Evolutionary conservation across 1,140 invertebrate genomes (phyloP), one percentile per base, ranked within the genome.

Genomic region (Antheraea mylitta): DNA sequence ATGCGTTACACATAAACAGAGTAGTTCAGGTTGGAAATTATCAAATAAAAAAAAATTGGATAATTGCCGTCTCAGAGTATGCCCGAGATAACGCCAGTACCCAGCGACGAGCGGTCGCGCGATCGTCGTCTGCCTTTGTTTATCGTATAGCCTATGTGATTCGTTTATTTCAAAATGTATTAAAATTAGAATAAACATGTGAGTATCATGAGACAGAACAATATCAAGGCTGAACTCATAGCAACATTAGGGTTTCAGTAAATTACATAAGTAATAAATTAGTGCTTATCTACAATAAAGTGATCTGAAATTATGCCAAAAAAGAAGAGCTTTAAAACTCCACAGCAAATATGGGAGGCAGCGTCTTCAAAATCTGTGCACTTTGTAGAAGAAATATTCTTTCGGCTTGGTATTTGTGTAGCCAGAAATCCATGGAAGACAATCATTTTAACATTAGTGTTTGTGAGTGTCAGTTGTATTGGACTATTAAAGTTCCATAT

Each of bases 401-500:
- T 83, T 75, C 92, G 86, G 19, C 90, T 94, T 65, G 94, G 94
- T 69, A 76, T 92, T 6, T 53, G 78, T 45, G 85, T 94, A 30
- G 94, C 91, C 16, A 86, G 69, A 69, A 73, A 93, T 72, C 95
- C 95, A 71, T 93, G 91, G 85, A 81, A 79, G 37, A 94, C 93
- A 67, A 94, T 95, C 10, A 18, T 82, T 59, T 42, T 92, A 70
- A 93, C 93, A 79, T 90, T 94, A 78, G 67, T 83, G 3, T 82
- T 94, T 67, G 92, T 94, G 6, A 68, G 90, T 0, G 18, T 94
- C 6, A 93, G 93, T 75, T 85, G 87, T 68, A 77, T 94, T 68
- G 95, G 95, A 45, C 84, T 95, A 22, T 77, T 95, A 11, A 87
- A 85, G 70, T 95, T 95, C 87, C 91, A 93, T 70, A 92, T 94